These are phyloP conservation scores for Drosophila ogumai DNA, from an alignment of 1,140 invertebrate genomes.

Conservation along the genomic window DNA sequence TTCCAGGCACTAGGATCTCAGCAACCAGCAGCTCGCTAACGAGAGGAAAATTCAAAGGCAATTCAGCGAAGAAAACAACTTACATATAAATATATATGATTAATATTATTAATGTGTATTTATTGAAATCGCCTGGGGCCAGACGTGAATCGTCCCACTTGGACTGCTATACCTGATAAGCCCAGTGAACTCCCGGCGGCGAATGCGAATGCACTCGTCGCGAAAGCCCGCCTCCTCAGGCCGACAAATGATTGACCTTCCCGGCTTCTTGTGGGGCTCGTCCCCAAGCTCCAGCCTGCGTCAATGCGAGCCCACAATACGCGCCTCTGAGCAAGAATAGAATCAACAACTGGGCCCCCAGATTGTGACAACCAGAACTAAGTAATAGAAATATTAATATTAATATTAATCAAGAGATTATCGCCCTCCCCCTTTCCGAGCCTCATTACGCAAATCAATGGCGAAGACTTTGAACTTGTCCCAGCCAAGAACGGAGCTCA, in stretches of 20 bases:
- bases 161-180: conserved; percentile 37
- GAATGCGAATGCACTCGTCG: conserved; percentile 20
- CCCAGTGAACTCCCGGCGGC: conserved; percentile 18
- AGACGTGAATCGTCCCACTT: conserved; percentile 34
- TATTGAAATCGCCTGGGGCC: conserved; percentile 52
- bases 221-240: conserved; percentile 8
- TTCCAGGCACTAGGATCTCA: conserved; percentile 62
- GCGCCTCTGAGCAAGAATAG: conserved; percentile 19
- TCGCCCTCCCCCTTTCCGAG: not conserved
- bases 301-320: conserved; percentile 34
- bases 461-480: conserved; percentile 66
- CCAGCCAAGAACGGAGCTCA: conserved; percentile 31
- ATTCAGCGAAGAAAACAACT: conserved; percentile 8
- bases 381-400: not conserved
- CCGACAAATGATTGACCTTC: conserved; percentile 24
- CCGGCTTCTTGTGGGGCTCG: conserved; percentile 44
- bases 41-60: conserved; percentile 26
- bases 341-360: conserved; percentile 6
- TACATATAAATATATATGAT: conserved; percentile 27
- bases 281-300: conserved; percentile 20
- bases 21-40: conserved; percentile 24
- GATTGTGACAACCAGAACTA: conserved; percentile 23
- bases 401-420: conserved; percentile 6
- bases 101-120: conserved; percentile 37
- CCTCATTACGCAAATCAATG: conserved; percentile 42